Conservation (phyloP, 2,113 vertebrate genomes). For the Rhea pennata region DNA sequence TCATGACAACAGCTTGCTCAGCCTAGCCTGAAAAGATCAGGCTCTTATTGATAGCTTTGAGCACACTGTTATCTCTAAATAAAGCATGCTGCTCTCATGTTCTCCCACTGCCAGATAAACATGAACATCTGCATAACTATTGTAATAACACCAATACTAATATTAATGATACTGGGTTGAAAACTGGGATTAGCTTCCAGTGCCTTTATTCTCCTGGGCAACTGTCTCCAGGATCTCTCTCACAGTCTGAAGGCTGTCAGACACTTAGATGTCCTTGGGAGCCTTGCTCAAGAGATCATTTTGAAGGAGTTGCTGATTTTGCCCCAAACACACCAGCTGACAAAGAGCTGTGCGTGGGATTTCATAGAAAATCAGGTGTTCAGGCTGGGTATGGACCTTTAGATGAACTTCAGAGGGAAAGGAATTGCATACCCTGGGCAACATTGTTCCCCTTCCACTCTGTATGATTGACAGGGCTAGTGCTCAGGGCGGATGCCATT, state of each 20-base stretch:
- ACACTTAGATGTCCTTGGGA: neutral
- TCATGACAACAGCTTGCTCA: neutral
- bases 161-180: neutral
- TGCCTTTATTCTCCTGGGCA: neutral
- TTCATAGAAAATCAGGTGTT: neutral
- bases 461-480: accelerated
- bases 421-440: neutral
- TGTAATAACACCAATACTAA: neutral
- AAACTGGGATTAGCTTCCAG: neutral
- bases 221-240: neutral
- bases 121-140: neutral
- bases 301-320: neutral
- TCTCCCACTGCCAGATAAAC: neutral
- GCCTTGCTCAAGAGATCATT: neutral
- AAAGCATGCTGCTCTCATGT: neutral
- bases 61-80: neutral
- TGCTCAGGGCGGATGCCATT: neutral
- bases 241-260: neutral
- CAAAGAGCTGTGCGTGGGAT: neutral
- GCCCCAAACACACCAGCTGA: neutral
- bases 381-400: neutral
- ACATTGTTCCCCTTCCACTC: accelerated
- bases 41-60: neutral
- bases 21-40: neutral
- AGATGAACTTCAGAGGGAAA: neutral